phyloP scores from a whole-genome alignment of 1,140 invertebrate species.

The Sarcophaga bullata region DNA sequence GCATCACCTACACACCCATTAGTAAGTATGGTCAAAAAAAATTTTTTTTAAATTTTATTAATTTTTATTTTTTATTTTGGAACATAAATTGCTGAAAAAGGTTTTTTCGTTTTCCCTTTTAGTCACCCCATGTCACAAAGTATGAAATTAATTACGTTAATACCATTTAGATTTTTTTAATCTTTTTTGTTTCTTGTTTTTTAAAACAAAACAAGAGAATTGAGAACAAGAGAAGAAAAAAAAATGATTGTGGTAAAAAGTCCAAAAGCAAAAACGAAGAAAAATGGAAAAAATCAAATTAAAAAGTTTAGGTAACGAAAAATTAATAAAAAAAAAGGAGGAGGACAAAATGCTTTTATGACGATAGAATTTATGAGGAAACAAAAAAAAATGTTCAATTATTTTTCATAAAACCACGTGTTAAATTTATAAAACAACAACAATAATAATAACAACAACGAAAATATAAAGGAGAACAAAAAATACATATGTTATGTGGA shows the following conservation, averaged over 20 bases:
- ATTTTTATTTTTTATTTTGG: neutral
- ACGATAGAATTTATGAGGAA: no score
- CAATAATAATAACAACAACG: neutral
- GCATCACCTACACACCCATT: no score
- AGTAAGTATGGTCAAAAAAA: no score
- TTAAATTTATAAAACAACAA: neutral
- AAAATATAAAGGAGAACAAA: neutral
- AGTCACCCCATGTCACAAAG: neutral
- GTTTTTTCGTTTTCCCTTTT: neutral
- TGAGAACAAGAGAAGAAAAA: neutral
- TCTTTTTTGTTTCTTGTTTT: neutral
- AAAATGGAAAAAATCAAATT: neutral
- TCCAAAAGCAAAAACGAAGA: neutral
- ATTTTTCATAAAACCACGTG: slow-evolving; percentile 10
- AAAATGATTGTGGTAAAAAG: neutral
- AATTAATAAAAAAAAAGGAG: neutral
- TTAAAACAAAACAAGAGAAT: no score
- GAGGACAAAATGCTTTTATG: neutral
- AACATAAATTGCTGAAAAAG: neutral
- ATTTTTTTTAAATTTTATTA: neutral
- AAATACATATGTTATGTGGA: no score
- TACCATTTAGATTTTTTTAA: neutral
- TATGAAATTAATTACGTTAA: slow-evolving; percentile 8
- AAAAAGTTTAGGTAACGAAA: neutral
- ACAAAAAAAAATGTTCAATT: slow-evolving; percentile 15